Evolutionary conservation across 2,797 vertebrate species (phyloP), one percentile per base, ranked within the genome.

Genomic region (Manis crassicaudata): DNA sequence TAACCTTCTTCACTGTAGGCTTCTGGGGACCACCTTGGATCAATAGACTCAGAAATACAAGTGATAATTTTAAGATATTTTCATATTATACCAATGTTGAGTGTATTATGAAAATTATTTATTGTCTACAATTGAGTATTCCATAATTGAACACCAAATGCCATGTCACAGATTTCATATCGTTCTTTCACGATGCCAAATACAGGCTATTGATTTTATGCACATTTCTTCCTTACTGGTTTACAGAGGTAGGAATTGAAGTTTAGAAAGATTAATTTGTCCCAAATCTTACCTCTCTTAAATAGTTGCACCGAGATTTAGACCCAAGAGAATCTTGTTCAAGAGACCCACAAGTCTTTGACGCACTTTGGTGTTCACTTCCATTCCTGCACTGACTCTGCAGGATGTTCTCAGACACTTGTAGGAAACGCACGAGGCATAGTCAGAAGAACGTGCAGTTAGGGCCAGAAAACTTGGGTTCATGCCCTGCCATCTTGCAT

Each of bases 41-140:
- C 43, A 81, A 43, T 29, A 63, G 50, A 68, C 7, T 18, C 8
- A 90, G 63, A 70, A 90, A 90, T 32, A 27, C 9, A 54, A 85
- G 67, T 29, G 46, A 25, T 85, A 62, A 62, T 92, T 89, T 35
- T 23, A 82, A 72, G 58, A 35, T 77, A 32, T 87, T 82, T 79
- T 79, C 16, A 18, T 85, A 62, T 92, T 89, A 35, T 20, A 46
- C 25, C 8, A 81, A 40, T 82, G 52, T 87, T 68, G 12, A 56
- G 56, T 52, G 21, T 14, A 79, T 40, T 88, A 60, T 91, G 70
- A 92, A 40, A 43, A 25, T 1, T 13, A 40, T 80, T n/a, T 4
- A 16, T 75, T 76, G 3, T 60, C 60, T 50, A n/a, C 18, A 35
- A 3, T 12, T 40, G 46, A 68, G 3, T 56, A n/a, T 84, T n/a